phyloP scores from a whole-genome alignment of 2,888 invertebrate species.

The Hoplodrina ambigua region DNA sequence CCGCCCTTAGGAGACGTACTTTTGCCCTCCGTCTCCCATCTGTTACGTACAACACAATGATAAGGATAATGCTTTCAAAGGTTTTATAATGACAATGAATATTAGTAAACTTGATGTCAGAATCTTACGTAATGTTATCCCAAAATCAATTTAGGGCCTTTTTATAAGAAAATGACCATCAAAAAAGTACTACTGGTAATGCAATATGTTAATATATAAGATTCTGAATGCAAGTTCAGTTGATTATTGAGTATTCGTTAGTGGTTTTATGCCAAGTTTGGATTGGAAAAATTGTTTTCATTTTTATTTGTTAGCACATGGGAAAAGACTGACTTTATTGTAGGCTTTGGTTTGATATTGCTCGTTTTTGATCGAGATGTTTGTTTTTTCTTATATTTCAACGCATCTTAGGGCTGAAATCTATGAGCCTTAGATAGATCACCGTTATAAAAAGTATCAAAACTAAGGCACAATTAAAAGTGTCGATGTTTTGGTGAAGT shows the following conservation, averaged over 20 bases:
- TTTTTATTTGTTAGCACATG: conserved; percentile 4
- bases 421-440: conserved; percentile 17
- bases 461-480: background rate
- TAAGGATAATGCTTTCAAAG: conserved; percentile 11
- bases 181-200: background rate
- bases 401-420: conserved; percentile 40
- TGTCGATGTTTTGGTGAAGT: background rate
- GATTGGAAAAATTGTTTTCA: background rate
- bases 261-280: background rate
- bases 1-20: conserved; percentile 93
- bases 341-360: background rate
- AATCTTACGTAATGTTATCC: background rate
- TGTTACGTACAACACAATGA: conserved; percentile 58
- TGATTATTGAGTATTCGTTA: background rate
- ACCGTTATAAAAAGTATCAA: background rate
- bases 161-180: too few species aligned
- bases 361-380: conserved; percentile 14
- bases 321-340: background rate
- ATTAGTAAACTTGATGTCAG: conserved; percentile 12
- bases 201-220: background rate
- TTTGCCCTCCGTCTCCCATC: conserved; percentile 86
- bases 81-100: background rate
- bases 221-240: conserved; percentile 14
- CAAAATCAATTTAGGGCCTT: background rate
- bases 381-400: conserved; percentile 26